Evolutionary conservation across 2,888 invertebrate genomes (phyloP).

Genomic region (Erebia palarica): DNA sequence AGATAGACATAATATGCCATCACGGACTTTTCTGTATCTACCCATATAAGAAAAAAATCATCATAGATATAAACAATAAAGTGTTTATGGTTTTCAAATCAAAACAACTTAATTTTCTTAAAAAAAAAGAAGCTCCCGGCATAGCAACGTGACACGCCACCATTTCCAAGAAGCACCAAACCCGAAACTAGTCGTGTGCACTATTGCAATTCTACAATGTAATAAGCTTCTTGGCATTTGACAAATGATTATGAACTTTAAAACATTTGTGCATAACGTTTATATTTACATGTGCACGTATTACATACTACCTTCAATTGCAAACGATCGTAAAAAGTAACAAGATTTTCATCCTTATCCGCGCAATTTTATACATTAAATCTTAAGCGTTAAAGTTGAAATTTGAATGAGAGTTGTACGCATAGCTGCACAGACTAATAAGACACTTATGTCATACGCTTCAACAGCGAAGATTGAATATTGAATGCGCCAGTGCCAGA

Average conservation of each 20-base stretch:
- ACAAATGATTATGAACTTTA: conserved; percentile 20
- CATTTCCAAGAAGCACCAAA: conserved; percentile 66
- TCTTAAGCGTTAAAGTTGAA: not conserved
- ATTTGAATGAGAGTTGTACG: not conserved
- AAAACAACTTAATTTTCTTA: conserved; percentile 67
- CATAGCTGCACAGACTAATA: conserved; percentile 54
- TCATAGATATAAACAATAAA: conserved; percentile 4
- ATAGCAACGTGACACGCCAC: conserved; percentile 57
- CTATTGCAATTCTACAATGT: conserved; percentile 51
- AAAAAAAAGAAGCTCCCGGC: conserved; percentile 50
- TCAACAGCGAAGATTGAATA: conserved; percentile 63
- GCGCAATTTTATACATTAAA: not conserved
- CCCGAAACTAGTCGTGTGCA: conserved; percentile 68
- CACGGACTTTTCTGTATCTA: too few species aligned
- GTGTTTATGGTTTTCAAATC: conserved; percentile 52
- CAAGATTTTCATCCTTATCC: conserved; percentile 25
- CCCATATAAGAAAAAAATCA: not conserved
- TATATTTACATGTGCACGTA: not conserved
- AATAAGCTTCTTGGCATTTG: conserved; percentile 35
- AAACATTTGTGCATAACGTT: not conserved
- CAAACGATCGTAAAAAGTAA: conserved; percentile 47
- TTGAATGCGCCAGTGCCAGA: conserved; percentile 55
- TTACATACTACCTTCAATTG: conserved; percentile 27
- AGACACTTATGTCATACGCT: conserved; percentile 62
- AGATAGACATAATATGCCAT: too few species aligned